These are phyloP conservation scores for Candidula unifasciata DNA, from an alignment of 2,888 invertebrate species.

Conservation along the genomic window DNA sequence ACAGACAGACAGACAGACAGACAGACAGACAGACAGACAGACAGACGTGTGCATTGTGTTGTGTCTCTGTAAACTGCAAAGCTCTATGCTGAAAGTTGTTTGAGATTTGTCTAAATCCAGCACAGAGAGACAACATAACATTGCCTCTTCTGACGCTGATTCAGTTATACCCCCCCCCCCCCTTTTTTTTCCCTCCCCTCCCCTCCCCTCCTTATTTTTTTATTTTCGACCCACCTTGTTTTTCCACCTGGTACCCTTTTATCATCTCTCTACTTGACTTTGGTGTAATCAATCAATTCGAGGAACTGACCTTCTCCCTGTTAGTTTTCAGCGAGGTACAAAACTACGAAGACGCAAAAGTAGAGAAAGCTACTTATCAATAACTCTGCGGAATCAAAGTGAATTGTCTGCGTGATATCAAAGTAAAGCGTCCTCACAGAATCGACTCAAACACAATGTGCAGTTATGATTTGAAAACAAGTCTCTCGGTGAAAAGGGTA, in stretches of 20 bases:
- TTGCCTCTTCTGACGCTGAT: no score
- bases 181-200: no score
- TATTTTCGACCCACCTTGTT: no score
- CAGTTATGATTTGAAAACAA: neutral
- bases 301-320: constrained; percentile 20
- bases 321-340: neutral
- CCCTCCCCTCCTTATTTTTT: no score
- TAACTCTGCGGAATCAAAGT: constrained; percentile 13
- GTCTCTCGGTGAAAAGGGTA: neutral
- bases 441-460: neutral
- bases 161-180: no score
- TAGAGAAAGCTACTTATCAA: constrained; percentile 4
- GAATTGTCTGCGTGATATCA: constrained; percentile 18
- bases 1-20: no score
- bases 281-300: constrained; percentile 18
- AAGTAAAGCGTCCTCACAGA: constrained; percentile 15
- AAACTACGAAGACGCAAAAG: neutral
- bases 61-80: no score
- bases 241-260: constrained; percentile 14
- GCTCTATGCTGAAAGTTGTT: no score
- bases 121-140: no score
- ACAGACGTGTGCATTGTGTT: no score
- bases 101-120: no score
- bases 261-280: constrained; percentile 24
- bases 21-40: no score